Percentiles rank a stretch among this genome's conserved stretches.
Conservation (phyloP, 92 coral and sea anemone genomes). For the Actinostola sp. region DNA sequence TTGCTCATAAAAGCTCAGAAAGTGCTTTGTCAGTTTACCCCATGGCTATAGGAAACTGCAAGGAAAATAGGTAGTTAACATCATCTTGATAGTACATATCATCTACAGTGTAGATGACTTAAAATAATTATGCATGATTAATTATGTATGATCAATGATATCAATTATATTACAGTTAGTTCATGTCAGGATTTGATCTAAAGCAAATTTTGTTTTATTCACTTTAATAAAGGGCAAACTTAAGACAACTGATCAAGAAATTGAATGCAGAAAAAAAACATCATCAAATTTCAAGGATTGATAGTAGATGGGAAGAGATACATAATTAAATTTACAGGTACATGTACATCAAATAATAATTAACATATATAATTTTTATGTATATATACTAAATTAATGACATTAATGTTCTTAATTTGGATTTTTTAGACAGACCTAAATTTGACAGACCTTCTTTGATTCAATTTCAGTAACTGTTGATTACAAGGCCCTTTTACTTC, state of each 20-base stretch:
- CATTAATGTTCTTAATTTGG: no score
- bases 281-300: conserved; percentile 1
- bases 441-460: no score
- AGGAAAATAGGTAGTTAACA: conserved; percentile 10
- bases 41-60: conserved; percentile 33
- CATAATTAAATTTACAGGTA: conserved; percentile 36
- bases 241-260: background rate
- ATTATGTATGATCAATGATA: no score
- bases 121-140: background rate
- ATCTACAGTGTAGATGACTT: background rate
- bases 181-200: no score
- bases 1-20: conserved; percentile 21
- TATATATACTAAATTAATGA: no score
- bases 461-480: conserved; percentile 15
- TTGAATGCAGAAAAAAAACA: conserved; percentile 1
- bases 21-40: conserved; percentile 34
- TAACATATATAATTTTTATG: no score
- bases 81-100: background rate
- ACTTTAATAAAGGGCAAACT: background rate
- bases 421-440: no score
- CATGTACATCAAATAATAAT: background rate
- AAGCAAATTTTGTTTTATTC: background rate
- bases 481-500: conserved; percentile 29
- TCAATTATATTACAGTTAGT: no score
- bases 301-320: conserved; percentile 25